These are phyloP conservation scores for Plectropomus leopardus DNA, from an alignment of 2,113 vertebrate genomes.

Conservation along the genomic window DNA sequence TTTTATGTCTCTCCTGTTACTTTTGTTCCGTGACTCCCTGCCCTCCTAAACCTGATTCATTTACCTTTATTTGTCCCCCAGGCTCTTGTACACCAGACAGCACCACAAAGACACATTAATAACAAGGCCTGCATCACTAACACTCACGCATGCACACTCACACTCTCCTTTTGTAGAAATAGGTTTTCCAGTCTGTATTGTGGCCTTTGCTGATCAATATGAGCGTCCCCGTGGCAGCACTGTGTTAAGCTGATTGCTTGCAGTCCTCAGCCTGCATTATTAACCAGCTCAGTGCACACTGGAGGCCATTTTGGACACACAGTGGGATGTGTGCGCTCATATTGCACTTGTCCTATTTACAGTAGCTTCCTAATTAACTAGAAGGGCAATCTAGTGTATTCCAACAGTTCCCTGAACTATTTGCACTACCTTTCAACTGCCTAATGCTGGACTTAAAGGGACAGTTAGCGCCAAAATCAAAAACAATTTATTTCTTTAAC, in stretches of 20 bases:
- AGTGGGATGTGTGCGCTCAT: conserved; percentile 8
- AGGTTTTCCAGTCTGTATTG: conserved; percentile 19
- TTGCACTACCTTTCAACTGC: not conserved
- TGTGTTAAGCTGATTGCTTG: conserved; percentile 57
- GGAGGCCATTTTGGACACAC: conserved; percentile 48
- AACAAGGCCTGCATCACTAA: not conserved
- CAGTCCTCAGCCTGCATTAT: conserved; percentile 55
- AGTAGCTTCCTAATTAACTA: conserved; percentile 30
- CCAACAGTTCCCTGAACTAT: not conserved
- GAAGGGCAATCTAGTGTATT: not conserved
- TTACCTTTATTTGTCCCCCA: conserved; percentile 22
- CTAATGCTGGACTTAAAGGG: not conserved
- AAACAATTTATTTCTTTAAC: no score
- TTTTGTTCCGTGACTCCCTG: not conserved
- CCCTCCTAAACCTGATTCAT: not conserved
- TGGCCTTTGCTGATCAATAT: conserved; percentile 26
- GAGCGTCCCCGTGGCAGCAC: not conserved
- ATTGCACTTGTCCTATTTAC: conserved; percentile 48
- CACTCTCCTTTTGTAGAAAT: conserved; percentile 4
- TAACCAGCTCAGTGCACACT: conserved; percentile 41
- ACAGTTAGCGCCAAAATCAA: no score
- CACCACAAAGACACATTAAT: conserved; percentile 27
- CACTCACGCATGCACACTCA: not conserved
- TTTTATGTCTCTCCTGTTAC: not conserved
- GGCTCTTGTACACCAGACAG: not conserved